These are phyloP conservation scores for Melitaea athalia DNA, from an alignment of 2,888 invertebrate species.

Conservation along the genomic window DNA sequence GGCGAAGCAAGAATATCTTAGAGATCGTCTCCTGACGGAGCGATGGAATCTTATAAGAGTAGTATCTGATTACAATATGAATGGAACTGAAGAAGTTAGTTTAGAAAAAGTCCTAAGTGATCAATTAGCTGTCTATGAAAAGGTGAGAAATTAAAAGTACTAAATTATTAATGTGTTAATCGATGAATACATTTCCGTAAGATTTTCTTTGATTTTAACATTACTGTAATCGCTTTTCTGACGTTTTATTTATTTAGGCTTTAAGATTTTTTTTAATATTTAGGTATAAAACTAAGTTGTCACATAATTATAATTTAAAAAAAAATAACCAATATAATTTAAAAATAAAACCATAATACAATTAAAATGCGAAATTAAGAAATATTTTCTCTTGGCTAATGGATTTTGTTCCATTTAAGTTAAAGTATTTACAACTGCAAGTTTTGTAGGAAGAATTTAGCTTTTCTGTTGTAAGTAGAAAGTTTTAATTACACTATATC, in stretches of 20 bases:
- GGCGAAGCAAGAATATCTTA: constrained; percentile 84
- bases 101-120: constrained; percentile 77
- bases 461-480: not conserved
- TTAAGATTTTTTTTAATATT: no score
- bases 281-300: no score
- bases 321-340: no score
- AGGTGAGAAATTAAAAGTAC: constrained; percentile 50
- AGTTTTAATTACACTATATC: not conserved
- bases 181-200: not conserved
- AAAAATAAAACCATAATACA: no score
- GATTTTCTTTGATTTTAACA: no score
- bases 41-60: constrained; percentile 82
- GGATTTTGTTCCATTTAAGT: no score
- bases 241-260: no score
- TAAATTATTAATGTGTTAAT: not conserved
- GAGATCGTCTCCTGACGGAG: constrained; percentile 82
- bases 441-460: not conserved
- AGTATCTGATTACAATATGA: constrained; percentile 82
- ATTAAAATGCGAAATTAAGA: no score
- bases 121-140: constrained; percentile 70
- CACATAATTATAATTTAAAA: no score
- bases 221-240: no score
- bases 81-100: constrained; percentile 79
- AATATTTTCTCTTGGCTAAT: no score
- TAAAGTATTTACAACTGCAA: no score